Conservation (phyloP, 2,113 vertebrate genomes). For the Poicephalus gulielmi region DNA sequence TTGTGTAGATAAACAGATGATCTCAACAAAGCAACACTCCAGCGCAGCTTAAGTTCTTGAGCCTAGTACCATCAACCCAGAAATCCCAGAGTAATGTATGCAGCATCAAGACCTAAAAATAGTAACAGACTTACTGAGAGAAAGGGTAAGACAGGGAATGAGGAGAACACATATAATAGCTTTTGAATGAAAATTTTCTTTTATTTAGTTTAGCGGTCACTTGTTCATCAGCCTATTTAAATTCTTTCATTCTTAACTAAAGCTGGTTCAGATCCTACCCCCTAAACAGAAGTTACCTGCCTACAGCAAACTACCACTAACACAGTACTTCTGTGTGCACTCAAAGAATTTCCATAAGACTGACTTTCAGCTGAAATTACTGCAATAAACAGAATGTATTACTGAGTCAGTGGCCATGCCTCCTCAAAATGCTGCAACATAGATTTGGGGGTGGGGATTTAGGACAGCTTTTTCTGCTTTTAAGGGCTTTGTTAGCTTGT, state of each 20-base stretch:
- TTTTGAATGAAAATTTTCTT: background rate
- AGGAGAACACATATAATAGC: background rate
- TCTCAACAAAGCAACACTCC: background rate
- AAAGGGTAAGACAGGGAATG: background rate
- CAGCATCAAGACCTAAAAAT: background rate
- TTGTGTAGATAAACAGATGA: background rate
- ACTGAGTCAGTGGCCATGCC: rapidly evolving
- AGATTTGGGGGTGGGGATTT: background rate
- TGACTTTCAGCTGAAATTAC: background rate
- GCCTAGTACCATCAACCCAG: background rate
- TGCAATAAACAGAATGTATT: background rate
- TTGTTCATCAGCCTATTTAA: background rate
- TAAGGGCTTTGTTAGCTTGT: background rate
- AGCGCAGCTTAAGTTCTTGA: background rate
- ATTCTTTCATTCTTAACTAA: background rate
- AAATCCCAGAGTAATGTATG: background rate
- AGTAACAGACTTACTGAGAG: background rate
- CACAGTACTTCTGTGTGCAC: background rate
- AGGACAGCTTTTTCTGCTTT: background rate
- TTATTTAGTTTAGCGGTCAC: background rate
- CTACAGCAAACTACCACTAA: background rate
- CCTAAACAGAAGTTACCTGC: background rate
- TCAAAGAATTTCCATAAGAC: background rate
- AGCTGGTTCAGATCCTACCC: background rate
- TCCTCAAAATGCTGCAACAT: background rate